Percentiles rank a stretch among this genome's conserved stretches.
Evolutionary conservation across 2,797 vertebrate species (phyloP).

Genomic region (Fringilla coelebs): DNA sequence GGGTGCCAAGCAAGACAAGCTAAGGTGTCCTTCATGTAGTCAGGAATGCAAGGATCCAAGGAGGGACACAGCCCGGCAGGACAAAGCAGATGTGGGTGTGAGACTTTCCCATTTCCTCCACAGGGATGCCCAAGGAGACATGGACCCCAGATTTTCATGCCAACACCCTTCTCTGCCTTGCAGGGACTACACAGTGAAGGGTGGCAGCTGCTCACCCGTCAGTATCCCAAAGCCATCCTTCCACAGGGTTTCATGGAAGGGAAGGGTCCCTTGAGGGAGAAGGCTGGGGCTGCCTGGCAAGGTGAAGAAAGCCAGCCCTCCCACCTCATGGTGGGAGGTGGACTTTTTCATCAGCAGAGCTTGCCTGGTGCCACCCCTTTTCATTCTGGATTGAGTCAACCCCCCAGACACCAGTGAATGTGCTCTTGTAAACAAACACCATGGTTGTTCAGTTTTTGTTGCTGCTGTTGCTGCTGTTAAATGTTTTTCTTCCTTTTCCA

Average conservation of each 20-base stretch:
- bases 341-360: neutral
- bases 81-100: fast-evolving
- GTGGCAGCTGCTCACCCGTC: neutral
- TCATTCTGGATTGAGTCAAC: neutral
- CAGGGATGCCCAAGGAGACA: neutral
- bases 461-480: neutral
- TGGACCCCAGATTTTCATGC: neutral
- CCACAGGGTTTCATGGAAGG: neutral
- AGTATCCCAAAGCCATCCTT: neutral
- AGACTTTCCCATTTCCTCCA: neutral
- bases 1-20: neutral
- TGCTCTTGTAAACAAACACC: constrained; percentile 24
- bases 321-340: neutral
- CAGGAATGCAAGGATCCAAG: neutral
- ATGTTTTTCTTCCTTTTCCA: constrained; percentile 24
- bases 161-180: neutral
- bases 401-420: neutral
- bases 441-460: neutral
- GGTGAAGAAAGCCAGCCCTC: neutral
- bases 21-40: neutral
- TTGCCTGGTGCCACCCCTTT: constrained; percentile 1
- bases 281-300: neutral
- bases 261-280: neutral
- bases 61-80: neutral
- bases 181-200: neutral